Base-by-base conservation (phyloP, 64 coral and sea anemone genomes). In the Hydrozoanthus tunicans region DNA sequence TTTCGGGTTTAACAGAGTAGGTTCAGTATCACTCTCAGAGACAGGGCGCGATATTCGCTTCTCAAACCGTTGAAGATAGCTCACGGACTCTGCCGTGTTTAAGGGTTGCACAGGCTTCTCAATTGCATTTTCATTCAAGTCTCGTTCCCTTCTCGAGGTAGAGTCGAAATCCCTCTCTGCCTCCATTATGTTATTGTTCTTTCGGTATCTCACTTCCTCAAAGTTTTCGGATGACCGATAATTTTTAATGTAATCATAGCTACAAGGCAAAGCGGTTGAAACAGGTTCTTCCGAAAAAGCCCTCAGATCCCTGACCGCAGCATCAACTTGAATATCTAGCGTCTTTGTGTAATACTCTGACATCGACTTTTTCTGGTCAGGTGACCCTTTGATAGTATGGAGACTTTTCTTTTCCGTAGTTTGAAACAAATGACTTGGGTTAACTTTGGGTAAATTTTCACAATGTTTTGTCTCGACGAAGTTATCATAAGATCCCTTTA, bases 21-120 rank as follows among this genome's bases (percentile, higher is more conserved):
- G 17, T 27, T 88, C 84, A 51, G 9, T 75, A 0, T 74, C 84
- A 32, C 68, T 60, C 5, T 88, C 68, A 6, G 84, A 88, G 14
- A 67, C 67, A 32, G 83, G 23, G 17, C 67, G 68, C 7, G 9
- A 59, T 25, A 88, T 59, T n/a, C 84, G 68, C 70, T 88, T 88
- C 69, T 88, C 69, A 60, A 88, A 88, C 74, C 84, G 84, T 59
- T 88, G 68, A 3, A 88, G 84, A 51, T 88, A 75, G 23, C 61
- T 70, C 10, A 43, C 32, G 73, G 68, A 43, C 69, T 15, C 54
- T 73, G 59, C 13, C 55, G 58, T 24, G 23, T 86, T 86, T 72
- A 73, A 72, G n/a, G 56, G 53, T 70, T 59, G 64, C 26, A 3
- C 7, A 12, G 15, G 54, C 14, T 7, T 15, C 6, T 61, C 25